phyloP scores from a whole-genome alignment of 1,140 invertebrate genomes.

The Bicyclus anynana region DNA sequence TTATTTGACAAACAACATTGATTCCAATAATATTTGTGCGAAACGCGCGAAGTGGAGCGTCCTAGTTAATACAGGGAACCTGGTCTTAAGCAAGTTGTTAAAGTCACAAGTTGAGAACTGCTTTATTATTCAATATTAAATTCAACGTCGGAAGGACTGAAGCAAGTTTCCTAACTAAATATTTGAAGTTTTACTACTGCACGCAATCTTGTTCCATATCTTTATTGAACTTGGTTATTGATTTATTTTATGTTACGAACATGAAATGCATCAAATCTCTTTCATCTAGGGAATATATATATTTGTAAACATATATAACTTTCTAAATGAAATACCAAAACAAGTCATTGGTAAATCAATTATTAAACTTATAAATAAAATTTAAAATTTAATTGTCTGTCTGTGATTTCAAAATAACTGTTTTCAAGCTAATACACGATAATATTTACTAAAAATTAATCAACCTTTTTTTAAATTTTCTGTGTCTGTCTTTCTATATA shows the following conservation, averaged over 20 bases:
- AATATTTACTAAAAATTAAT: no score
- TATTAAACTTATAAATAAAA: no score
- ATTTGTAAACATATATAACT: no score
- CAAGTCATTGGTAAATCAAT: background rate
- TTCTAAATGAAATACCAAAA: background rate
- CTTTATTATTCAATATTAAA: slow-evolving; percentile 76
- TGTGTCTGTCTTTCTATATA: no score
- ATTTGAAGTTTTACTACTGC: slow-evolving; percentile 61
- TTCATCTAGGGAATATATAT: no score
- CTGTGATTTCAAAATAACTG: no score
- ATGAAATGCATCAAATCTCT: background rate
- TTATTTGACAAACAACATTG: slow-evolving; percentile 8
- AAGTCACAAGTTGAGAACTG: slow-evolving; percentile 66
- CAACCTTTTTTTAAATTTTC: no score
- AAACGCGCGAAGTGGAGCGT: slow-evolving; percentile 14
- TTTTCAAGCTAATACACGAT: no score
- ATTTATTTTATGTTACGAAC: background rate
- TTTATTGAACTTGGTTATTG: slow-evolving; percentile 9
- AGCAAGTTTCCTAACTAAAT: slow-evolving; percentile 69
- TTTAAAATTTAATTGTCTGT: no score
- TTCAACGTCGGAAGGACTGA: slow-evolving; percentile 56
- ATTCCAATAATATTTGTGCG: slow-evolving; percentile 28
- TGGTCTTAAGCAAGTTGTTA: slow-evolving; percentile 62
- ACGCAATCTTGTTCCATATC: slow-evolving; percentile 23
- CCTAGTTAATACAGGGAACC: slow-evolving; percentile 57